These are phyloP conservation scores for Athetis lepigone DNA, from an alignment of 2,888 invertebrate species.

Conservation along the genomic window DNA sequence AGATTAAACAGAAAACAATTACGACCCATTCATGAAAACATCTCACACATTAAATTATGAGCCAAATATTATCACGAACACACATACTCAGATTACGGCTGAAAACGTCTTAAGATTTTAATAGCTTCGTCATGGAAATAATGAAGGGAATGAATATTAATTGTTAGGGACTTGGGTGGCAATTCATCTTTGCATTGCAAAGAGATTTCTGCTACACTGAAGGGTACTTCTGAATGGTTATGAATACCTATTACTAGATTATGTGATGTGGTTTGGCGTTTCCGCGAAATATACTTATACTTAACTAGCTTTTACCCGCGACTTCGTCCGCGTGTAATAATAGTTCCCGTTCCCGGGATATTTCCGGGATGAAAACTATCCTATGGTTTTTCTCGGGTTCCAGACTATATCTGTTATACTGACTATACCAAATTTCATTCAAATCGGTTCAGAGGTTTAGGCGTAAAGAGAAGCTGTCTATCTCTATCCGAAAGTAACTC, in stretches of 20 bases:
- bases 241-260: slow-evolving; percentile 9
- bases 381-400: too few relatives aligned
- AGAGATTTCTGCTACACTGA: slow-evolving; percentile 71
- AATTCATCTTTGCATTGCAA: slow-evolving; percentile 82
- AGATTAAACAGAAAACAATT: slow-evolving; percentile 13
- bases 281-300: slow-evolving; percentile 12
- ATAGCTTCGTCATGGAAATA: slow-evolving; percentile 81
- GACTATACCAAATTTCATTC: too few relatives aligned
- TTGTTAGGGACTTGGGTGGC: slow-evolving; percentile 78
- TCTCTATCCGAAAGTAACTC: too few relatives aligned
- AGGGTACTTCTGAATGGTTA: slow-evolving; percentile 21
- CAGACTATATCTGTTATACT: too few relatives aligned
- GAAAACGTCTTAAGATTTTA: slow-evolving; percentile 79
- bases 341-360: too few relatives aligned
- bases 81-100: slow-evolving; percentile 75
- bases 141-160: slow-evolving; percentile 85
- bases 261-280: slow-evolving; percentile 2
- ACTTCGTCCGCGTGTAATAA: too few relatives aligned
- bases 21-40: slow-evolving; percentile 25
- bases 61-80: slow-evolving; percentile 72
- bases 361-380: too few relatives aligned
- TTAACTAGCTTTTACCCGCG: too few relatives aligned
- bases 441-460: too few relatives aligned
- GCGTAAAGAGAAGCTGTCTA: too few relatives aligned
- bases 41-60: slow-evolving; percentile 64